These are phyloP conservation scores for Elymnias hypermnestra DNA, from an alignment of 1,140 invertebrate species.

Conservation along the genomic window DNA sequence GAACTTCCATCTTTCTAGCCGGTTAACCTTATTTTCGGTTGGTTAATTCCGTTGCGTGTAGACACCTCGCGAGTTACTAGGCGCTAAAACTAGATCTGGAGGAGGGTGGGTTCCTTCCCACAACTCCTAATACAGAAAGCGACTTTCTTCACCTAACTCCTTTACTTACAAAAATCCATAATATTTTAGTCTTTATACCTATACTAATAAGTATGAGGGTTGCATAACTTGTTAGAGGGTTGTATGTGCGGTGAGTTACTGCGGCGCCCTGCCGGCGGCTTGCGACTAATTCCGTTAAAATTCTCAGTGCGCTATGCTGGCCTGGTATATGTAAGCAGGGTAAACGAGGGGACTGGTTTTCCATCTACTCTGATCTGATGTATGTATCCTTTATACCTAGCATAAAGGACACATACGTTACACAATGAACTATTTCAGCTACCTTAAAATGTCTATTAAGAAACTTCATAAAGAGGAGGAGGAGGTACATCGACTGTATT, in stretches of 20 bases:
- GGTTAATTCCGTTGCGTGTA: conserved; percentile 57
- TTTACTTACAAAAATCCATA: not conserved
- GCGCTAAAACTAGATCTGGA: conserved; percentile 54
- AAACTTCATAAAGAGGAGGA: no score
- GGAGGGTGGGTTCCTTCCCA: conserved; percentile 45
- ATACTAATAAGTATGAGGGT: conserved; percentile 4
- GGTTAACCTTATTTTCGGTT: conserved; percentile 45
- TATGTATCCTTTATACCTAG: no score
- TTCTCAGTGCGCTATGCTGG: conserved; percentile 36
- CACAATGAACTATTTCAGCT: no score
- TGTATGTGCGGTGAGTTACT: conserved; percentile 34
- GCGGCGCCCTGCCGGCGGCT: conserved; percentile 39
- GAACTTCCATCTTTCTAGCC: no score
- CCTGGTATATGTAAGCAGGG: conserved; percentile 34
- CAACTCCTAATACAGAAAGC: conserved; percentile 22
- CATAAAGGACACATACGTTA: no score
- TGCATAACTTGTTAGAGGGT: conserved; percentile 1
- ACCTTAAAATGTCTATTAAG: no score
- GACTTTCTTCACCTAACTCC: not conserved
- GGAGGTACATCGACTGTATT: no score
- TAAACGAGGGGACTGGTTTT: conserved; percentile 22
- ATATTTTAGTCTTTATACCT: conserved; percentile 5
- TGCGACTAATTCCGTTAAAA: conserved; percentile 44
- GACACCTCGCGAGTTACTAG: conserved; percentile 53
- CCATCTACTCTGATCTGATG: conserved; percentile 21